Conservation (phyloP, 1,140 invertebrate genomes). For the Pogonognathellus flavescens region DNA sequence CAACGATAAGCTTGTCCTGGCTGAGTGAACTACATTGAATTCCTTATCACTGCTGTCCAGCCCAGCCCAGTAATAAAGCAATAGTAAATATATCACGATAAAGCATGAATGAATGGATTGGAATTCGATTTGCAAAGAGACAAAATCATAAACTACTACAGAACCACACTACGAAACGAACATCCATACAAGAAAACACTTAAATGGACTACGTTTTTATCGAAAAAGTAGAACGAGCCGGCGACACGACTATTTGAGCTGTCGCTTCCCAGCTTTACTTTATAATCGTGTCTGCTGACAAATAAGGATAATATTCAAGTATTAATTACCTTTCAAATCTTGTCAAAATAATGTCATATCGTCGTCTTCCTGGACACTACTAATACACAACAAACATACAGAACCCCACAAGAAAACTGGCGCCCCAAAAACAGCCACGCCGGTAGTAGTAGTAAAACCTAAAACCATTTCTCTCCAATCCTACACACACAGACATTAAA, state of each 20-base stretch:
- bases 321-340: conserved; percentile 31
- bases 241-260: conserved; percentile 14
- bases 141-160: background rate
- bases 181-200: no score
- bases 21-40: no score
- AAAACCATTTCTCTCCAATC: background rate
- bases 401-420: no score
- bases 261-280: background rate
- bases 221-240: conserved; percentile 36
- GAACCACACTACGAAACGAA: no score
- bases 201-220: no score
- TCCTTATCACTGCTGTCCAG: no score
- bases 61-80: no score
- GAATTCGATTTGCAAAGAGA: no score
- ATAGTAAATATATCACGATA: no score
- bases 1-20: no score
- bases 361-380: background rate
- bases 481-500: no score
- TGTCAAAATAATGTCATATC: conserved; percentile 17
- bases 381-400: background rate
- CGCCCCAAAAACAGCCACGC: background rate
- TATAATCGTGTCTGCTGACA: conserved; percentile 6
- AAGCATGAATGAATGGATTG: no score
- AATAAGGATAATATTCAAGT: conserved; percentile 1
- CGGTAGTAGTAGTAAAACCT: background rate